Evolutionary conservation across 2,797 vertebrate genomes (phyloP).

Genomic region (Neopelma chrysocephalum): DNA sequence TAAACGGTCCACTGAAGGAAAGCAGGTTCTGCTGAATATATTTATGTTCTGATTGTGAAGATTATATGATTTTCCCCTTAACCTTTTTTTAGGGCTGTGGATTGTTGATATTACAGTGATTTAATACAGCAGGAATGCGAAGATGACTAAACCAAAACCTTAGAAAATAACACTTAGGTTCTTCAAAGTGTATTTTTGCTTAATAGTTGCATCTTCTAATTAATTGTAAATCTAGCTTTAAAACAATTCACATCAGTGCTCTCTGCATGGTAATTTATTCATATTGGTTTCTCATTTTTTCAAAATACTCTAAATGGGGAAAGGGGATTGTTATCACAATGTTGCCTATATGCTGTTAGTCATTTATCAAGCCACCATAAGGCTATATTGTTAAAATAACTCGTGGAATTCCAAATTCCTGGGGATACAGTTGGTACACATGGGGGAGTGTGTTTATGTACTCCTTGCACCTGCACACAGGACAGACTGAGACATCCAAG

Average conservation of each 20-base stretch:
- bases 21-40: neutral
- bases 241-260: neutral
- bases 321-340: neutral
- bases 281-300: neutral
- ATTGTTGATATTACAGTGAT: neutral
- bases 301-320: neutral
- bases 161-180: neutral
- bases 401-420: neutral
- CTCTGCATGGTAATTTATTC: neutral
- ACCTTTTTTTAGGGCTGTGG: neutral
- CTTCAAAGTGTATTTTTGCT: neutral
- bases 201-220: neutral
- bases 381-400: neutral
- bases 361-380: neutral
- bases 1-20: neutral
- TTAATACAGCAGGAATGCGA: neutral
- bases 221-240: neutral
- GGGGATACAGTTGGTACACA: neutral
- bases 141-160: neutral
- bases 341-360: neutral
- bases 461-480: neutral
- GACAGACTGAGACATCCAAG: neutral
- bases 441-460: neutral
- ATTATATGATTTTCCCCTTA: neutral
- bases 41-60: neutral